Conservation (phyloP, 2,888 invertebrate species). For the Nemurella pictetii region DNA sequence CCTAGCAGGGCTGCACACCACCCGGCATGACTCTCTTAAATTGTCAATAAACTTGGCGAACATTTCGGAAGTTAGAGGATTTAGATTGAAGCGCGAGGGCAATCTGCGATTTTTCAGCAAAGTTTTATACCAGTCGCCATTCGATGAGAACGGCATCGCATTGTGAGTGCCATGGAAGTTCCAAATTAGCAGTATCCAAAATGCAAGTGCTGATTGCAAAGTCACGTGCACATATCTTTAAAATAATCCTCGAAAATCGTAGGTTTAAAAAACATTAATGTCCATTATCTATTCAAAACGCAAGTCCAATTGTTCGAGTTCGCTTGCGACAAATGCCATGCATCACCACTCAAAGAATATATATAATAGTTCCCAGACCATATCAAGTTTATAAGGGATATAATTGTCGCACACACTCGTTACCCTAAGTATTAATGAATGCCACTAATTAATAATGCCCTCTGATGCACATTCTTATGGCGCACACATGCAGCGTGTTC, state of each 20-base stretch:
- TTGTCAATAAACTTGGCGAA: neutral
- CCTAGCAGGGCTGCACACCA: too few species aligned
- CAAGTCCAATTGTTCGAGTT: too few species aligned
- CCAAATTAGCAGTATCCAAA: neutral
- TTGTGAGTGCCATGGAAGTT: neutral
- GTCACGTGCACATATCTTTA: too few species aligned
- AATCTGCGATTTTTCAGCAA: neutral
- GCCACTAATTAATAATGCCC: neutral
- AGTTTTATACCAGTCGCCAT: neutral
- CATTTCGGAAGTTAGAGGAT: neutral
- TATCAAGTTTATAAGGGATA: neutral
- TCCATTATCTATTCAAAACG: neutral
- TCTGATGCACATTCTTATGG: neutral
- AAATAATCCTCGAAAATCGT: neutral
- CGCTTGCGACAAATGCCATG: too few species aligned
- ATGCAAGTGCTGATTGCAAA: neutral
- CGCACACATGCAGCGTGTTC: too few species aligned
- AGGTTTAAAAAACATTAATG: neutral
- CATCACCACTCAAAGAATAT: too few species aligned
- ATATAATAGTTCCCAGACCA: neutral
- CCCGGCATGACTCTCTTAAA: neutral
- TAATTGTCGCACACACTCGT: neutral
- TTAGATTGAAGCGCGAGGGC: neutral
- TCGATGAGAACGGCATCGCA: too few species aligned
- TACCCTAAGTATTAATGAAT: neutral